Base-by-base conservation (phyloP, 2,888 invertebrate genomes). In the Harpalus rufipes region DNA sequence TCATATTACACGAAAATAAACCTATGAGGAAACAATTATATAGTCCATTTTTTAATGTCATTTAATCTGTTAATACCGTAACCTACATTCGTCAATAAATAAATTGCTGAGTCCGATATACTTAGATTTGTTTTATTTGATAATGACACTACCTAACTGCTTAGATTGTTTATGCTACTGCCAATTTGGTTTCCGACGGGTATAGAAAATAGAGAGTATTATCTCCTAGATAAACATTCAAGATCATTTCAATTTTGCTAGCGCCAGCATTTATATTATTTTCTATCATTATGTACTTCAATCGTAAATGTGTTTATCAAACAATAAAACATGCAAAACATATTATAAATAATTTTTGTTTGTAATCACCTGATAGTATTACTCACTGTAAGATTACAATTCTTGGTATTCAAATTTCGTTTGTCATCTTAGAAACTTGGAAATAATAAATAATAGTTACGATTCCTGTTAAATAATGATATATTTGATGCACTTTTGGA, bases 31-130 rank as follows among this genome's bases (percentile, higher is more conserved):
- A 51, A 51, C 44, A 51, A 51, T 51, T 51, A 51, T 12, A 51
- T 51, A 12, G 44, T 51, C 12, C 12, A 51, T 10, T 51, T 68
- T 68, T 68, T 76, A 76, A 76, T 76, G 76, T 51, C 56, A 41
- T 6, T 16, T 76, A 76, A 76, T 76, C 44, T 41, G 10, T 41
- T 72, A 39, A 76, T 51, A 14, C 39, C 14, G 59, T 83, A 83
- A 83, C 83, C 83, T 83, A 83, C 61, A 83, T 83, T 83, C 83
- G 18, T 83, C 83, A 83, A 83, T 83, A 83, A 76, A 76, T 83
- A 83, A 83, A 83, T 83, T 83, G 83, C 44, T 10, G 32, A 6
- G 32, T 32, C 32, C 44, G 44, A 51, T 51, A 51, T 51, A 51
- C 32, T 32, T 56, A 10, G 56, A 63, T 32, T 68, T 68, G 68